A percentile compares a stretch with the other conserved stretches of the same genome.
phyloP scores from a whole-genome alignment of 2,888 invertebrate species.

The Linnaemya vulpina region DNA sequence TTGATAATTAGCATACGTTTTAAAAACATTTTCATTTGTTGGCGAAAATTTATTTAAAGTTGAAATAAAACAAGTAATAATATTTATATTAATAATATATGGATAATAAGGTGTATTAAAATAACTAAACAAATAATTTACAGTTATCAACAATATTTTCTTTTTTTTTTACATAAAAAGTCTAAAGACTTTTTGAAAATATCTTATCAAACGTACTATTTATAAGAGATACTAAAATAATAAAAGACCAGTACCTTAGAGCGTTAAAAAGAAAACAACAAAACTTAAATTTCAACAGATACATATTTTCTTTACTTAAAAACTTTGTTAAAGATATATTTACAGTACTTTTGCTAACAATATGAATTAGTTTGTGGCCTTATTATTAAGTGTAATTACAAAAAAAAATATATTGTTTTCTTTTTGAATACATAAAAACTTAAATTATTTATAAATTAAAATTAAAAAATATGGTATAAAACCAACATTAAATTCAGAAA shows the following conservation, averaged over 20 bases:
- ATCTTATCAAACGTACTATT: conserved; percentile 1
- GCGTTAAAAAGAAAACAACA: conserved; percentile 41
- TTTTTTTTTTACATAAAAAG: conserved; percentile 28
- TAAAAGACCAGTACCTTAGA: conserved; percentile 69
- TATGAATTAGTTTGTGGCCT: conserved; percentile 60
- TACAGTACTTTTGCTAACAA: conserved; percentile 8
- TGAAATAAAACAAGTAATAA: conserved; percentile 55
- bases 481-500: conserved; percentile 60
- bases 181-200: conserved; percentile 19
- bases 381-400: conserved; percentile 12
- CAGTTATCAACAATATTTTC: conserved; percentile 34
- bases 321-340: conserved; percentile 32
- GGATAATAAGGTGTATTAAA: conserved; percentile 1
- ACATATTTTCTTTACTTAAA: not conserved
- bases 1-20: conserved; percentile 27
- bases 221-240: conserved; percentile 53
- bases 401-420: conserved; percentile 16
- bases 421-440: conserved; percentile 5
- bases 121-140: conserved; percentile 51
- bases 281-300: not conserved
- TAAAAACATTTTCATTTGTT: conserved; percentile 13
- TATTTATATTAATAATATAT: not conserved
- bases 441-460: conserved; percentile 9
- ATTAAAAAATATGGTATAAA: conserved; percentile 55
- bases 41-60: conserved; percentile 33